Conservation (phyloP, 2,113 vertebrate genomes). For the Copsychus sechellarum region DNA sequence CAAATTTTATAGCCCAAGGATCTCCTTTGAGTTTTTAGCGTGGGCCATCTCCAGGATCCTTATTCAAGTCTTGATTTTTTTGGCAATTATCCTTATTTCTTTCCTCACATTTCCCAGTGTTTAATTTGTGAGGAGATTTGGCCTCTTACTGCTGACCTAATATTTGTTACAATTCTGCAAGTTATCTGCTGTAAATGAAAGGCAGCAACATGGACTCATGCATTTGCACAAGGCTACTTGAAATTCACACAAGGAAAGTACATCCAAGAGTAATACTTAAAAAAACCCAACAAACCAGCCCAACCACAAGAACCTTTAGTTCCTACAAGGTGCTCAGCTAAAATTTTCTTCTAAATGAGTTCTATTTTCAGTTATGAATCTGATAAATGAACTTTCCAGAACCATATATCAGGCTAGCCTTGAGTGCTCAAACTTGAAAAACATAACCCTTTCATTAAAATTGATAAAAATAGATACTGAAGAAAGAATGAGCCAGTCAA, state of each 20-base stretch:
- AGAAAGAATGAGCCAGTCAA: conserved; percentile 8
- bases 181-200: neutral
- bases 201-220: neutral
- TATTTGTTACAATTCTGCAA: neutral
- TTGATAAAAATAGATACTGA: neutral
- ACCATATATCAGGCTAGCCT: neutral
- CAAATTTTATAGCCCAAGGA: neutral
- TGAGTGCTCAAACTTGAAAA: neutral
- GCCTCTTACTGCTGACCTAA: neutral
- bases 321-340: neutral
- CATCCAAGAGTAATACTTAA: neutral
- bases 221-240: neutral
- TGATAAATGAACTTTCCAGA: neutral
- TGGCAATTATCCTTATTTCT: neutral
- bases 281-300: neutral
- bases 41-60: neutral
- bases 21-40: neutral
- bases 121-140: neutral
- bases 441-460: neutral
- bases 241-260: neutral
- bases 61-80: neutral
- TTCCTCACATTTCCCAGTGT: fast-evolving
- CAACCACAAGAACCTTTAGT: neutral
- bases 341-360: neutral
- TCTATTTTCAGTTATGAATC: neutral